These are phyloP conservation scores for Lanius ludovicianus DNA, from an alignment of 2,113 vertebrate species.

Conservation along the genomic window DNA sequence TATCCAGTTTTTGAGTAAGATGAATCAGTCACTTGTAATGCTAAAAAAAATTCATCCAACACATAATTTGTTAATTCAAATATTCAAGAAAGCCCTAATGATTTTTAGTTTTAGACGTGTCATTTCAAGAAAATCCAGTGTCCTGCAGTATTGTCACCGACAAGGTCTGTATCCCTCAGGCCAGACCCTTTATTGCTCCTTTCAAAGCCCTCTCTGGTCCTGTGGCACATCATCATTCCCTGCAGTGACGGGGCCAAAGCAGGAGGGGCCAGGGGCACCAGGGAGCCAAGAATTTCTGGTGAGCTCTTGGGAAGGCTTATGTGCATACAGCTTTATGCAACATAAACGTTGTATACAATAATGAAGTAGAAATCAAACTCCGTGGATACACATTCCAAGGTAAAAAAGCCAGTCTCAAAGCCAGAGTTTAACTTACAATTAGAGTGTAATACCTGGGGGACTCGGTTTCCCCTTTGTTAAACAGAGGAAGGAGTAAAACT, in stretches of 20 bases:
- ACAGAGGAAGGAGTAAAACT: background rate
- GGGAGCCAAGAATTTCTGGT: background rate
- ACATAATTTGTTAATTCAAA: background rate
- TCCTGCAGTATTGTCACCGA: background rate
- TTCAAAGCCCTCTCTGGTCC: background rate
- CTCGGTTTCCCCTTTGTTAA: background rate
- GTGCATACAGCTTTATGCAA: background rate
- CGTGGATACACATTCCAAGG: background rate
- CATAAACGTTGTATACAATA: background rate
- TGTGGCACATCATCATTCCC: background rate
- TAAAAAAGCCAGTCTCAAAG: background rate
- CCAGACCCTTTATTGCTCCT: background rate
- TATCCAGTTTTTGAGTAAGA: background rate
- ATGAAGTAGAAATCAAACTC: background rate
- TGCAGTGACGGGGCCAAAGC: background rate
- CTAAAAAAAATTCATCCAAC: background rate
- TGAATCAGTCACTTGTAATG: background rate
- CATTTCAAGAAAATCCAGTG: background rate
- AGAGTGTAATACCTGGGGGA: accelerated
- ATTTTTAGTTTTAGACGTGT: background rate
- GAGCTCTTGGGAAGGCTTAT: background rate
- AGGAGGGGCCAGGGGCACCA: background rate
- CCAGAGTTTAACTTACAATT: background rate
- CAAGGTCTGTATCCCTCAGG: background rate
- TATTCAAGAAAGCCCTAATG: background rate